Base-by-base conservation (phyloP, 2,113 vertebrate genomes). In the Tinamus guttatus region DNA sequence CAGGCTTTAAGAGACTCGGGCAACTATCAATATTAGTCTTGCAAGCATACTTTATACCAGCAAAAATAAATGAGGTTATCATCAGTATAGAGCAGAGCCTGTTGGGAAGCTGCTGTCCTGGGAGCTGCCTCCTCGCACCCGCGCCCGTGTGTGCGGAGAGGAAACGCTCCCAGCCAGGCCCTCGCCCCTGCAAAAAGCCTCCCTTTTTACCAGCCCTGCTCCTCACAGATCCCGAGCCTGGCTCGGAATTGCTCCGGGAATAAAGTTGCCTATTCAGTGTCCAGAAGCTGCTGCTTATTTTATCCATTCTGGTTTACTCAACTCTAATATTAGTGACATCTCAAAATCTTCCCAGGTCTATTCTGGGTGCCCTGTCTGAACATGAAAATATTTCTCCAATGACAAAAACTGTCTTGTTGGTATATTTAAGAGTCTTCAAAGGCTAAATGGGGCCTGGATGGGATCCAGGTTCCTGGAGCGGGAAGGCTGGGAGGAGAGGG, bases 341-440 rank as follows among this genome's bases (percentile, higher is more conserved):
- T 5, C 56, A 79, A 96, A 92, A 85, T 95, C 90, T 93, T 93
- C 91, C 87, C 87, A 85, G 95, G 58, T 96, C 97, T 97, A 96
- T 98, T 96, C 95, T 20, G 69, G 87, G 96, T 69, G 14, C 84
- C 21, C 36, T 58, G 84, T 91, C 94, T 30, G 94, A 85, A 91
- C 87, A 62, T 38, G 80, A 76, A 87, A 93, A 92, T 89, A 81
- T 94, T 91, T 93, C 34, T 19, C 52, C 51, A 65, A 91, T 84
- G 94, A 95, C 89, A 96, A 90, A 88, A 93, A 91, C 64, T 41
- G 77, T 77, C 81, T 84, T 64, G 77, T 84, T 51, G 70, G 85
- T 75, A 3, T 71, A 83, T 85, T 78, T 74, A 77, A 84, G 78
- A 91, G 32, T 67, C 95, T 97, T 95, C 60, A n/a, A 90, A 95